These are phyloP conservation scores for Bubo scandiacus DNA, from an alignment of 2,113 vertebrate genomes.

Conservation along the genomic window DNA sequence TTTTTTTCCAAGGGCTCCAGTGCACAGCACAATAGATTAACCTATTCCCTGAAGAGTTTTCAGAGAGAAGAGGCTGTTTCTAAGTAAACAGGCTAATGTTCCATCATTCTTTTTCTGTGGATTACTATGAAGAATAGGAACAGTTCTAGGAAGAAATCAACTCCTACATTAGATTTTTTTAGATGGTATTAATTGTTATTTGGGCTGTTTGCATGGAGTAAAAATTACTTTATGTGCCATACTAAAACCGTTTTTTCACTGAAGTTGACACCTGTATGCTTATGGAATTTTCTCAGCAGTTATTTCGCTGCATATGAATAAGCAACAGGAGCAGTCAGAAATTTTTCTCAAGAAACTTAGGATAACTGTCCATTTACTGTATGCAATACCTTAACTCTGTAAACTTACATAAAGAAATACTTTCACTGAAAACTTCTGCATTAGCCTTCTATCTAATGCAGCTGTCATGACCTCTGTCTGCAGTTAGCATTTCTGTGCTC, in stretches of 20 bases:
- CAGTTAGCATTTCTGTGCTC: neutral
- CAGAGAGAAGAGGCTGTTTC: neutral
- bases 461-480: neutral
- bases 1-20: neutral
- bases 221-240: neutral
- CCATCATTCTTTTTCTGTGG: fast-evolving
- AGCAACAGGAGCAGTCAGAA: neutral
- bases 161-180: neutral
- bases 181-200: neutral
- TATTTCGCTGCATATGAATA: neutral
- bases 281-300: neutral
- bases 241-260: neutral
- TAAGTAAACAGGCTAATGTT: neutral
- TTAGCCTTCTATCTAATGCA: neutral
- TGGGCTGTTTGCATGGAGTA: neutral
- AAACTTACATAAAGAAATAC: neutral
- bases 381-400: neutral
- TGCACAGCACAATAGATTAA: neutral
- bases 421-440: neutral
- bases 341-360: neutral
- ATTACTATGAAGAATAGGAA: neutral
- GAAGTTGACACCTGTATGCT: neutral
- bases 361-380: neutral
- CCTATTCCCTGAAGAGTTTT: neutral
- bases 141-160: neutral